Evolutionary conservation across 64 coral and sea anemone species (phyloP).

Genomic region (Montipora foliosa): DNA sequence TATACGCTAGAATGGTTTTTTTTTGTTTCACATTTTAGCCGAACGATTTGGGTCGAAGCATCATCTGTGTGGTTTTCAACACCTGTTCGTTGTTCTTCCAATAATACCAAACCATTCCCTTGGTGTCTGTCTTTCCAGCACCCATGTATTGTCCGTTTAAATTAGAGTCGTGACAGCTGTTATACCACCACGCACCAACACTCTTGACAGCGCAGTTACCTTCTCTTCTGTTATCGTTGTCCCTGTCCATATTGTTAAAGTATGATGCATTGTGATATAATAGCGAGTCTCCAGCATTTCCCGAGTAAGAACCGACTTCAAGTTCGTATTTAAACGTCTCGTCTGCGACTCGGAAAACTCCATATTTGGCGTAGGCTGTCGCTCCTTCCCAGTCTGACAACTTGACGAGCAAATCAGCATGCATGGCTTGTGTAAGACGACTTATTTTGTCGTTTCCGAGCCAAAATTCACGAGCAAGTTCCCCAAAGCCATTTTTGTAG

Average conservation of each 20-base stretch:
- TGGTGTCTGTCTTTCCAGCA: background rate
- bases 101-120: conserved; percentile 63
- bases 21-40: background rate
- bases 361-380: conserved; percentile 44
- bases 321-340: conserved; percentile 26
- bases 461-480: conserved; percentile 27
- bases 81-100: conserved; percentile 45
- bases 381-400: conserved; percentile 51
- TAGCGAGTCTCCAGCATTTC: conserved; percentile 45
- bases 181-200: conserved; percentile 53
- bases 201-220: conserved; percentile 40
- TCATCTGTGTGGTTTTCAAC: conserved; percentile 51
- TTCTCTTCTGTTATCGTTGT: conserved; percentile 26
- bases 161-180: conserved; percentile 59
- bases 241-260: conserved; percentile 24
- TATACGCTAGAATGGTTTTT: background rate
- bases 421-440: background rate
- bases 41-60: conserved; percentile 12
- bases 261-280: conserved; percentile 14
- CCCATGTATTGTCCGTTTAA: conserved; percentile 41
- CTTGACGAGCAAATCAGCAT: conserved; percentile 22
- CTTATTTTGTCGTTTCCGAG: conserved; percentile 47
- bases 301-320: conserved; percentile 15
- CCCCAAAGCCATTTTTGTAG: conserved; percentile 46
- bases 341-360: background rate